Percentiles rank a stretch among this genome's conserved stretches.
phyloP scores from a whole-genome alignment of 2,113 vertebrate species.

The Anhinga rufa region DNA sequence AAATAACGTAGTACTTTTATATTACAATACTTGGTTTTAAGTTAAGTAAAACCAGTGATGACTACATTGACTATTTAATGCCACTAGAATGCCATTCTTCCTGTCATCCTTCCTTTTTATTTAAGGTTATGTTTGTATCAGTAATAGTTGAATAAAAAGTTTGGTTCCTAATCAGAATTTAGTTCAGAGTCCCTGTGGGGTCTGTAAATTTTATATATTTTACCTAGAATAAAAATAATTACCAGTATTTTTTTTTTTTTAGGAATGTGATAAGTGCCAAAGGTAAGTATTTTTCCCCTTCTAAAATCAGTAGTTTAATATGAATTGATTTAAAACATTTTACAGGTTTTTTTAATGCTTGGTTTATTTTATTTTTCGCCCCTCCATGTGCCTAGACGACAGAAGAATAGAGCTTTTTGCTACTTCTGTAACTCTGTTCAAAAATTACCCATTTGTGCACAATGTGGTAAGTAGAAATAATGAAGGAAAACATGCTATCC shows the following conservation, averaged over 20 bases:
- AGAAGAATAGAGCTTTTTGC: slow-evolving; percentile 98
- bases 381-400: slow-evolving; percentile 75
- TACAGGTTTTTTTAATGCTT: not conserved
- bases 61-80: not conserved
- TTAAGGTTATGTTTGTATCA: not conserved
- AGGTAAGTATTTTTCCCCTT: slow-evolving; percentile 76
- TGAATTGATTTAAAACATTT: not conserved
- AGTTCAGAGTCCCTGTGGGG: not conserved
- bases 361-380: not conserved
- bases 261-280: slow-evolving; percentile 99
- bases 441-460: slow-evolving; percentile 93
- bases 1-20: not conserved
- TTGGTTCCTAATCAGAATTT: not conserved
- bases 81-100: not conserved
- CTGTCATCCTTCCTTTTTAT: not conserved
- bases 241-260: slow-evolving; percentile 42
- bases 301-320: not conserved
- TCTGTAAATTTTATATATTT: not conserved
- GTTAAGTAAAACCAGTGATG: not conserved
- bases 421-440: slow-evolving; percentile 95
- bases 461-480: slow-evolving; percentile 87
- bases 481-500: not conserved
- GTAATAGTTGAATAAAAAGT: not conserved
- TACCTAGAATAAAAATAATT: slow-evolving; percentile 15
- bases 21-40: not conserved